A percentile compares a stretch with the other conserved stretches of the same genome.
Evolutionary conservation across 37 sponge, comb jelly and placozoan genomes (phyloP).

Genomic region (Halisarca cf. caerulea): DNA sequence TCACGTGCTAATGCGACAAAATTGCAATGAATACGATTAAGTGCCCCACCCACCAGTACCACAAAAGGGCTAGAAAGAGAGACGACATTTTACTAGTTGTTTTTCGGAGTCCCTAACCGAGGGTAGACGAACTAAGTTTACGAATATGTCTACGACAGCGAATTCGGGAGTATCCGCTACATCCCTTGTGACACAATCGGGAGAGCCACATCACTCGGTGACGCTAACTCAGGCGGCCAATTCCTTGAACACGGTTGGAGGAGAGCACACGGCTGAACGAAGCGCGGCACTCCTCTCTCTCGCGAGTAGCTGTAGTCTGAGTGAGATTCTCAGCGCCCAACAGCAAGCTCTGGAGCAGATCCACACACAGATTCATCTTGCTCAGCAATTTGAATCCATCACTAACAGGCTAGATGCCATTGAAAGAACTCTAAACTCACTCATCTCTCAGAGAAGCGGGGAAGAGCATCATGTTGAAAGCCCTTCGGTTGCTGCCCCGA

Average conservation of each 20-base stretch:
- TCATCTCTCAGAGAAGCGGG: conserved; percentile 79
- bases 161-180: conserved; percentile 24
- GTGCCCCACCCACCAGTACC: background rate
- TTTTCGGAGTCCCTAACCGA: conserved; percentile 3
- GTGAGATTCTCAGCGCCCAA: conserved; percentile 83
- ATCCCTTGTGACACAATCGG: background rate
- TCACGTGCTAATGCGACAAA: background rate
- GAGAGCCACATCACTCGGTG: background rate
- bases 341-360: conserved; percentile 88
- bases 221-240: background rate
- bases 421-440: conserved; percentile 71
- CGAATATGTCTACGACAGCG: conserved; percentile 15
- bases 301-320: conserved; percentile 74
- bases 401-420: conserved; percentile 84
- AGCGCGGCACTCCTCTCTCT: conserved; percentile 67
- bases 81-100: conserved; percentile 3
- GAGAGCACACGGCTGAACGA: background rate
- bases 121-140: conserved; percentile 18
- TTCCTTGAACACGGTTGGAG: background rate
- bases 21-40: conserved; percentile 1
- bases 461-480: conserved; percentile 62
- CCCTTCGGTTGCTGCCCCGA: background rate
- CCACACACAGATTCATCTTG: conserved; percentile 77
- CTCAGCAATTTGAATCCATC: conserved; percentile 80
- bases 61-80: no score